These are phyloP conservation scores for Sicus ferrugineus DNA, from an alignment of 2,888 invertebrate genomes.

Conservation along the genomic window DNA sequence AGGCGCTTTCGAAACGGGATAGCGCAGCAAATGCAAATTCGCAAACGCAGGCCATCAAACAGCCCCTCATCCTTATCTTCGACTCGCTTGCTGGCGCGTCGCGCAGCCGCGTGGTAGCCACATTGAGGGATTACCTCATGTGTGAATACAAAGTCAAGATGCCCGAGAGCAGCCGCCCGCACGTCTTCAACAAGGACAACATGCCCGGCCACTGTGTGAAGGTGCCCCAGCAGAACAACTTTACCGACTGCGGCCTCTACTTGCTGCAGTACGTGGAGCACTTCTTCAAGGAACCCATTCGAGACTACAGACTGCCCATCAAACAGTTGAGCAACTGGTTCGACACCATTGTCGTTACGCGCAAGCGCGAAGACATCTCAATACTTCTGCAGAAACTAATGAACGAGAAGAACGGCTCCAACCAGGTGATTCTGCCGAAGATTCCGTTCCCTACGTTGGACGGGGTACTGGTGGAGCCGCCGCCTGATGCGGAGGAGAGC, in stretches of 20 bases:
- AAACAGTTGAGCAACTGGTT: conserved; percentile 87
- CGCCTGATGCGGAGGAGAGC: too few relatives aligned
- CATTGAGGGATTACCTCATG: conserved; percentile 88
- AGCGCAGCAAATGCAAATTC: conserved; percentile 48
- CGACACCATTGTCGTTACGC: conserved; percentile 80
- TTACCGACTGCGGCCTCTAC: conserved; percentile 95
- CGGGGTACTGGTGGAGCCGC: conserved; percentile 74
- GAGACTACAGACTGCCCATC: conserved; percentile 84
- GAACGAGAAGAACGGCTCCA: conserved; percentile 72
- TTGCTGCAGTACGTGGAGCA: conserved; percentile 95
- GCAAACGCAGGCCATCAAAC: conserved; percentile 53
- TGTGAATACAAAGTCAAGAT: conserved; percentile 83
- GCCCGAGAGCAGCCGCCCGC: conserved; percentile 61
- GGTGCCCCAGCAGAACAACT: conserved; percentile 98
- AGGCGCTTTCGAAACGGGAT: conserved; percentile 65
- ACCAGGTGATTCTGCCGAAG: conserved; percentile 70
- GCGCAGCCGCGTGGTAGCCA: conserved; percentile 84
- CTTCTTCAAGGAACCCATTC: conserved; percentile 88
- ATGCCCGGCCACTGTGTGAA: conserved; percentile 88
- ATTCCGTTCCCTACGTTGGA: conserved; percentile 80
- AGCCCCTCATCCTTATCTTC: conserved; percentile 91
- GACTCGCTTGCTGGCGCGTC: conserved; percentile 89
- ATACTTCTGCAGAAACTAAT: conserved; percentile 78
- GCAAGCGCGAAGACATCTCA: conserved; percentile 87
- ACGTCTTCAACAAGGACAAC: conserved; percentile 77